These are phyloP conservation scores for Cinara cedri DNA, from an alignment of 2,888 invertebrate species.

Conservation along the genomic window DNA sequence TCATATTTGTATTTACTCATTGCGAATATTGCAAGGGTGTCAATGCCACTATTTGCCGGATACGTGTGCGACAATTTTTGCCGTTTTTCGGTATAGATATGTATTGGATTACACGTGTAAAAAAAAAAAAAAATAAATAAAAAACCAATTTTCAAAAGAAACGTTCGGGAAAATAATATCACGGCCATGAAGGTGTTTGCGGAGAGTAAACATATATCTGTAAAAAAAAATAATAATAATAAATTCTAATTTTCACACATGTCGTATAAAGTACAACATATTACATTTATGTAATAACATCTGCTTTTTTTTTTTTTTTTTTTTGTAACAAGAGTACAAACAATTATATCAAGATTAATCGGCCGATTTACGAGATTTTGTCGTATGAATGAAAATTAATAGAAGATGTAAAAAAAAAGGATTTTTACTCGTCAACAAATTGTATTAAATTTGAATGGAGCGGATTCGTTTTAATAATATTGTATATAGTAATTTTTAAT, in stretches of 20 bases:
- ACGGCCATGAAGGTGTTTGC: neutral
- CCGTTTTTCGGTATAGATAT: neutral
- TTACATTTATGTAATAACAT: too few species aligned
- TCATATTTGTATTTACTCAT: constrained; percentile 2
- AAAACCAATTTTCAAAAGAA: constrained; percentile 1
- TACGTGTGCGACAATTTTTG: constrained; percentile 8
- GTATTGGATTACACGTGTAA: neutral
- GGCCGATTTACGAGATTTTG: too few species aligned
- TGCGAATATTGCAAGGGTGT: neutral
- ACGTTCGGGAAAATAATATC: constrained; percentile 9
- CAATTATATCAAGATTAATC: too few species aligned
- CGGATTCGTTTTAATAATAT: too few species aligned
- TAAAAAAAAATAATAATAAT: constrained; percentile 18
- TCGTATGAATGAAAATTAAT: neutral
- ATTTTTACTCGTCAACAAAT: too few species aligned
- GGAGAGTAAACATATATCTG: neutral
- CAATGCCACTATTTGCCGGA: neutral
- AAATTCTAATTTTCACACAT: neutral
- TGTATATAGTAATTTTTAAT: too few species aligned
- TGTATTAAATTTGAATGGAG: too few species aligned
- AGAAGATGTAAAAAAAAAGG: too few species aligned
- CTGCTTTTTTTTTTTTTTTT: too few species aligned
- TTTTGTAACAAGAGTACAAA: too few species aligned
- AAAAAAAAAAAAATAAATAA: neutral
- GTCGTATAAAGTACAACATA: too few species aligned